These are phyloP conservation scores for Parus major DNA, from an alignment of 2,113 vertebrate genomes.

Conservation along the genomic window DNA sequence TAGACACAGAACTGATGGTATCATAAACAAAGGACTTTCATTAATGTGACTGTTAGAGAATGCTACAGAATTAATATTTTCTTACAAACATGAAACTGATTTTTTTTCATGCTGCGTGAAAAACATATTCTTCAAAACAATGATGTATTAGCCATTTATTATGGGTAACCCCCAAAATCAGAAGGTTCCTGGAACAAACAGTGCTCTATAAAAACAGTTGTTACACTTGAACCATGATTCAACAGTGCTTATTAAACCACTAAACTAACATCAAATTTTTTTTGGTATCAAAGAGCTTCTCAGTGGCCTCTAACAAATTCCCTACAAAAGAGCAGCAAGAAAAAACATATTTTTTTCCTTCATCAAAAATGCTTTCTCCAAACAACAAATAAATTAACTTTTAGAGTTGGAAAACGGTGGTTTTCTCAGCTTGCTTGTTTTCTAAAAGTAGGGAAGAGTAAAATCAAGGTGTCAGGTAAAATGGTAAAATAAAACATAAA, in stretches of 20 bases:
- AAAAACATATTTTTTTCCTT: not conserved
- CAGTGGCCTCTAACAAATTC: not conserved
- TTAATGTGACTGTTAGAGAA: not conserved
- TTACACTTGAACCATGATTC: not conserved
- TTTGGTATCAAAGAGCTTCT: not conserved
- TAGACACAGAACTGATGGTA: not conserved
- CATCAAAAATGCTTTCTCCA: not conserved
- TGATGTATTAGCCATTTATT: not conserved
- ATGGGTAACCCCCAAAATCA: not conserved
- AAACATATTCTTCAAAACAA: not conserved
- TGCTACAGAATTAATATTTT: not conserved
- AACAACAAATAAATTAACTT: not conserved
- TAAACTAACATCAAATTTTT: not conserved
- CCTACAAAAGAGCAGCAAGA: not conserved
- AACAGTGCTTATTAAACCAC: not conserved
- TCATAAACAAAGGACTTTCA: constrained; percentile 29
- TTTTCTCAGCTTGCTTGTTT: not conserved
- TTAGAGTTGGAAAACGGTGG: not conserved
- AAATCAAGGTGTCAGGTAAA: not conserved
- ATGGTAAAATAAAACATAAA: not conserved
- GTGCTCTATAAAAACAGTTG: not conserved
- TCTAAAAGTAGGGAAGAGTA: not conserved
- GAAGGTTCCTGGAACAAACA: not conserved
- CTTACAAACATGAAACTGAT: not conserved
- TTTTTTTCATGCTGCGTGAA: not conserved